Evolutionary conservation across 2,888 invertebrate genomes (phyloP), one percentile per base, ranked within the genome.

Genomic region (Monochamus alternatus): DNA sequence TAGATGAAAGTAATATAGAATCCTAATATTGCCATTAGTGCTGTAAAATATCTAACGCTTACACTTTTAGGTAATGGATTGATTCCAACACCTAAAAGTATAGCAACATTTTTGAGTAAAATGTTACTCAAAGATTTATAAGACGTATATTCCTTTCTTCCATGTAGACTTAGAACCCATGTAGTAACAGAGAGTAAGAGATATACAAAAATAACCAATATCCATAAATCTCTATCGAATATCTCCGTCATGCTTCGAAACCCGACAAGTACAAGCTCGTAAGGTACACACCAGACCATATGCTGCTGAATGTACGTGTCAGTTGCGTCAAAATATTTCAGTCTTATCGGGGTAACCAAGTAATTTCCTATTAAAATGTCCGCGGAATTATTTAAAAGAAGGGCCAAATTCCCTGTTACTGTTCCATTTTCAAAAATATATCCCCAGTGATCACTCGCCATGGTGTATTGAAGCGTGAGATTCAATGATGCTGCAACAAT

Each of bases 281-380:
- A 52, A 0, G 75, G 75, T 30, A 71, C 78, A 58, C 75, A 78
- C 74, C 75, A 72, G 22, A 60, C 65, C 9, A 75, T 8, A 2
- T 60, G 8, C 47, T 75, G 71, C 10, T 73, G 43, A 5, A 51
- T 58, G 58, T 73, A 74, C 10, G 69, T 67, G 7, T 58, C 59
- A 44, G 74, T 78, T 3, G 52, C 58, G 14, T 68, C 72, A 14
- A 75, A 72, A 22, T 69, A 12, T 30, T 51, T 10, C 22, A 38
- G n/a, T 44, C 62, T 32, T 12, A 12, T 31, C n/a, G 51, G 55
- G 30, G 62, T 70, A 65, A 51, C 68, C 1, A 74, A 65, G 55
- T 67, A 74, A 31, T 71, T 75, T n/a, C 78, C 78, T 30, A 78
- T 55, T 38, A 62, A 47, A 44, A 78, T 64, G 47, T 78, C 78